A percentile compares a stretch with the other conserved stretches of the same genome.
Evolutionary conservation across 2,113 vertebrate species (phyloP).

Genomic region (Phrynosoma platyrhinos): DNA sequence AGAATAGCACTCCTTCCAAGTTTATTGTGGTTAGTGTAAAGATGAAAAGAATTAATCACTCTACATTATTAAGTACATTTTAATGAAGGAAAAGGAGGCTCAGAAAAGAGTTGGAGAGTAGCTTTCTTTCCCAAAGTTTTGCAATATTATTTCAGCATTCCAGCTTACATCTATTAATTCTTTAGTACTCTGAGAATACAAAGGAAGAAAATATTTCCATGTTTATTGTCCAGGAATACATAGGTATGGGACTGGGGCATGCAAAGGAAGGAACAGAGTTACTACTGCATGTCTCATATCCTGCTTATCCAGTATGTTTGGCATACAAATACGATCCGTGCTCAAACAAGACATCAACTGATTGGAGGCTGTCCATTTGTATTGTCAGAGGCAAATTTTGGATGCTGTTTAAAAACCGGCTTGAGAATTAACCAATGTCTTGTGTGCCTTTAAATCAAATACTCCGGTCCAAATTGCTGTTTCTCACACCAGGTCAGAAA

Average conservation of each 20-base stretch:
- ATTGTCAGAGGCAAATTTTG: constrained; percentile 4
- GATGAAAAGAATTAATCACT: constrained; percentile 5
- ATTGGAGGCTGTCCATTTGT: background rate
- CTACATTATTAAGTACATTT: background rate
- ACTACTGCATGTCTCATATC: background rate
- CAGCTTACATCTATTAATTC: background rate
- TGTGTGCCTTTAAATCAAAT: background rate
- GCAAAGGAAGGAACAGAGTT: background rate
- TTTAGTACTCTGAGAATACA: constrained; percentile 24
- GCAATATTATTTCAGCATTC: constrained; percentile 2
- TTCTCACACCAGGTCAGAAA: background rate
- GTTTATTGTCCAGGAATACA: constrained; percentile 31
- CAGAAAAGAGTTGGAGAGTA: constrained; percentile 18
- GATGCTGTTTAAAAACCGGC: background rate
- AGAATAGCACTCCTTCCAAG: constrained; percentile 43
- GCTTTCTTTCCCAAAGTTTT: constrained; percentile 28
- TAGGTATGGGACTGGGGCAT: background rate
- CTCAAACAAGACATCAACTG: constrained; percentile 10
- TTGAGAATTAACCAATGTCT: background rate
- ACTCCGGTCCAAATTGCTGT: background rate
- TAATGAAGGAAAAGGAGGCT: constrained; percentile 32
- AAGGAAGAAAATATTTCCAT: constrained; percentile 31
- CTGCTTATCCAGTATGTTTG: background rate
- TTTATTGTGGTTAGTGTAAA: constrained; percentile 45
- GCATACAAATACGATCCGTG: background rate